Base-by-base conservation (phyloP, 1,140 invertebrate species). In the Hormaphis cornu region DNA sequence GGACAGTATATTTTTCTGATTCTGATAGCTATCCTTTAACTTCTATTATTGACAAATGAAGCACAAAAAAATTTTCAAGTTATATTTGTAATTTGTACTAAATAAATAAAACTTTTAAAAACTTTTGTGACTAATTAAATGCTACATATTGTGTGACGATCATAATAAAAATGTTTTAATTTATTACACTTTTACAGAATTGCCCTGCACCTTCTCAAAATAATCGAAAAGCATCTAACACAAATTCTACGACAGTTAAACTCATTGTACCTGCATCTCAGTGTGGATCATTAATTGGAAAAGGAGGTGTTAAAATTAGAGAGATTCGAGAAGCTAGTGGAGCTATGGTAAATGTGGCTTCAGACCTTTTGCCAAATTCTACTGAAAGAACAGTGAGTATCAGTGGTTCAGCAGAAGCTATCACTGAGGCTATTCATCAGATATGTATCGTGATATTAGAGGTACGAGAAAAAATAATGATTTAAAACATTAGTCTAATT, bases 351-450 rank as follows among this genome's bases (percentile, higher is more conserved):
- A 85, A 87, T 76, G 86, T 87, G 46, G 85, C 86, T n/a, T 84
- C 82, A 73, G 86, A 87, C 75, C 85, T 87, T 83, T 77, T 87
- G 66, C 86, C 85, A 4, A 85, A 85, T 74, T 87, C 86, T 26
- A 87, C 86, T 50, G 86, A 87, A 75, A 74, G 86, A 35, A 82
- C 85, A 4, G 86, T 87, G 8, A 88, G 86, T 26, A 79, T 87
- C 48, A 85, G 83, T 24, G 86, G 85, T 16, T 82, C 80, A 50
- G 80, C 82, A 16, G 84, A 86, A 54, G 81, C 85, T 33, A 82
- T 88, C 48, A 83, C 83, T 16, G 81, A 83, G 71, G 87, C 84
- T 73, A 84, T 87, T 75, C 81, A 82, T 73, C 81, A 85, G 73
- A 83, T 87, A 69, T 87, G 85, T 75, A 79, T 80, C 70, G 85